Conservation (phyloP, 2,888 invertebrate species). For the Plemyria rubiginata region DNA sequence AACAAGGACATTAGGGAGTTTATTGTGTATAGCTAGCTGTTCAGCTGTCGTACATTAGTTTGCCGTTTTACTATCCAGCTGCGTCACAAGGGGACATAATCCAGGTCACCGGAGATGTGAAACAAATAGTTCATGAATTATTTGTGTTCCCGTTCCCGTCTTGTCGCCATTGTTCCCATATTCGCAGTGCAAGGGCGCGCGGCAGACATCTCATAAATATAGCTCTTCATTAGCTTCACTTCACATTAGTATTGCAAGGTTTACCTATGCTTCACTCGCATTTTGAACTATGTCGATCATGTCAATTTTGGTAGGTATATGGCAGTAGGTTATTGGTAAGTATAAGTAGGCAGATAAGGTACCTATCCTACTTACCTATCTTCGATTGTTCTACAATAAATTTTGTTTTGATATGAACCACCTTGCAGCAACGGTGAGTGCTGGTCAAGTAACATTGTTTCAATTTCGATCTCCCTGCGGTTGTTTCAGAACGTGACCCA, state of each 20-base stretch:
- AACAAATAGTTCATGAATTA: slow-evolving; percentile 27
- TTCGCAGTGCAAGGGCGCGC: slow-evolving; percentile 17
- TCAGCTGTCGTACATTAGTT: slow-evolving; percentile 7
- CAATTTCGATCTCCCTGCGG: slow-evolving; percentile 9
- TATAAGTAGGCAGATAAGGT: too few species aligned
- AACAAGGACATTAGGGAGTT: background rate
- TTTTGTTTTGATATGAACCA: slow-evolving; percentile 6
- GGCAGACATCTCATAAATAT: background rate
- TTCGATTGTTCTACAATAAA: background rate
- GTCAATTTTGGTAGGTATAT: too few species aligned
- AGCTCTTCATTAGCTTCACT: slow-evolving; percentile 8
- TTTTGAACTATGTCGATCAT: too few species aligned
- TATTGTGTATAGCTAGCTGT: slow-evolving; percentile 6
- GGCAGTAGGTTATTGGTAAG: too few species aligned
- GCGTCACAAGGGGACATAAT: slow-evolving; percentile 6
- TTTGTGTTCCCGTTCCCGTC: slow-evolving; percentile 7
- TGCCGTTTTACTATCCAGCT: slow-evolving; percentile 15
- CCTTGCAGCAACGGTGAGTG: slow-evolving; percentile 2
- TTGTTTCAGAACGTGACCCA: slow-evolving; percentile 25
- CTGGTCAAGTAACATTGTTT: slow-evolving; percentile 12
- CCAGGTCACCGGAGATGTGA: slow-evolving; percentile 20
- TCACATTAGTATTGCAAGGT: slow-evolving; percentile 6
- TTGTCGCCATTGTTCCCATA: slow-evolving; percentile 16
- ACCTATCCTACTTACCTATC: background rate
- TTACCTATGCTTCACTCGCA: background rate